Base-by-base conservation (phyloP, 2,888 invertebrate species). In the Mesorhabditis belari region DNA sequence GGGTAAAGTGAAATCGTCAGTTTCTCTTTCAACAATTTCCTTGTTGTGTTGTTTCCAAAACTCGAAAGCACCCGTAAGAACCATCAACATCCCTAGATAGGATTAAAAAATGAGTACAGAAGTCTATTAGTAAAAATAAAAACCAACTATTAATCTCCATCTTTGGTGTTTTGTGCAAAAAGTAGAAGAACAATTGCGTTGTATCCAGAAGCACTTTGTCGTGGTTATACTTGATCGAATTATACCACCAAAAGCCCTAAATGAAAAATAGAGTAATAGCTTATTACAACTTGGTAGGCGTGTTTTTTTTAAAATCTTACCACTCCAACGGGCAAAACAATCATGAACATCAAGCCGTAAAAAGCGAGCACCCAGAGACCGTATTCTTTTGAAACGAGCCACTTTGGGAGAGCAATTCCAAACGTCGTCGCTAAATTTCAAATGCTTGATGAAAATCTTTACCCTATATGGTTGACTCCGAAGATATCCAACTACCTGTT, bases 371-470 rank as follows among this genome's bases (percentile, higher is more conserved):
- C 84, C 93, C 93, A 95, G 25, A 96, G 88, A 72, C 95, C 95
- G 82, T 99, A 98, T 83, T 98, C 93, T 82, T 96, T 94, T 81
- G 96, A 95, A 9, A 99, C 94, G 82, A 99, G 94, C 98, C 98
- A 99, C 59, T 96, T 95, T 5, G 98, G 98, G 58, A 99, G 83
- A 5, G 98, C 98, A 81, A 99, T 99, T 62, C 98, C 98, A 86
- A 99, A 98, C 77, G 92, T 92, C 88, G 94, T 96, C 25, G 94
- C 96, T 85, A 75, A 57, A 82, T n/a, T n/a, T n/a, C n/a, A 80
- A 55, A 12, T 5, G 51, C 23, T n/a, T 17, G 27, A 21, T 49
- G 17, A 9, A 23, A 51, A 9, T 56, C n/a, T n/a, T n/a, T n/a
- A n/a, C n/a, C n/a, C n/a, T n/a, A n/a, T n/a, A n/a, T n/a, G n/a